These are phyloP conservation scores for Drosophila sp. DNA, from an alignment of 1,140 invertebrate genomes.

Conservation along the genomic window DNA sequence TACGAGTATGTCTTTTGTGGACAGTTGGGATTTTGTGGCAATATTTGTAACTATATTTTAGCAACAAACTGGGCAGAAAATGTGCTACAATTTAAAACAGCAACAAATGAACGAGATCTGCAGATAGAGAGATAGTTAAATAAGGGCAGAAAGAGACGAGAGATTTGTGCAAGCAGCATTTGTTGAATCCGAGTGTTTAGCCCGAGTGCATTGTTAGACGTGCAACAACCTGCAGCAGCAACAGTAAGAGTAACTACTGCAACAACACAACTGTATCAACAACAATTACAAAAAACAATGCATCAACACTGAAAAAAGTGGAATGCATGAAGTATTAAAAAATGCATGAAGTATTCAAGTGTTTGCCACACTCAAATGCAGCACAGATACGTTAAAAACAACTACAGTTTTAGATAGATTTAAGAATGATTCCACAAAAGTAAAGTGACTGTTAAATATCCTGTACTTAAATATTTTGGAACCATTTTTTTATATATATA, in stretches of 20 bases:
- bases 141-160: not conserved
- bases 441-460: not conserved
- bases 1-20: conserved; percentile 21
- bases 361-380: conserved; percentile 42
- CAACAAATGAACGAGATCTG: conserved; percentile 18
- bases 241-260: conserved; percentile 25
- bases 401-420: conserved; percentile 24
- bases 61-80: conserved; percentile 58
- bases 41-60: conserved; percentile 67
- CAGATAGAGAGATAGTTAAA: not conserved
- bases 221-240: conserved; percentile 61
- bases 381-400: conserved; percentile 26
- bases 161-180: too few relatives aligned
- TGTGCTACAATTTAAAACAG: conserved; percentile 33
- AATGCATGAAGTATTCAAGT: conserved; percentile 75
- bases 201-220: conserved; percentile 70
- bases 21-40: conserved; percentile 49
- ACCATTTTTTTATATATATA: too few relatives aligned
- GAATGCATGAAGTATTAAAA: conserved; percentile 55
- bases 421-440: too few relatives aligned
- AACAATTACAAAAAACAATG: conserved; percentile 66
- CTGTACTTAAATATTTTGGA: too few relatives aligned
- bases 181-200: conserved; percentile 47
- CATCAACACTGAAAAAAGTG: conserved; percentile 26
- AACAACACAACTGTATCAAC: conserved; percentile 53